A percentile compares a stretch with the other conserved stretches of the same genome.
Evolutionary conservation across 2,888 invertebrate species (phyloP).

Genomic region (Tenodera sinensis): DNA sequence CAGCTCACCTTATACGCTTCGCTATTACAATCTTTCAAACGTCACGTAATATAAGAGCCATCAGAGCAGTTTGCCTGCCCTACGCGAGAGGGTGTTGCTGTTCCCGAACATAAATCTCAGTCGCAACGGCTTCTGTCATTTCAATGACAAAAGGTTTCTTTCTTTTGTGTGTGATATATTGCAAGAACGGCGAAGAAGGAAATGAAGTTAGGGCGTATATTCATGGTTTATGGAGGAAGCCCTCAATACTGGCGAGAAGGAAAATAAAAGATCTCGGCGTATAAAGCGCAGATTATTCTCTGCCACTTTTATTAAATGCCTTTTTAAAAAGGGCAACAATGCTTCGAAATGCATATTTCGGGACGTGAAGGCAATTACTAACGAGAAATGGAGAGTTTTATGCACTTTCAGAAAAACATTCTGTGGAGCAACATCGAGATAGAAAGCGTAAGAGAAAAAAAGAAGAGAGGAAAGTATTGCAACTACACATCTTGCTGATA

Average conservation of each 20-base stretch:
- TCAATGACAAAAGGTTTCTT: constrained; percentile 10
- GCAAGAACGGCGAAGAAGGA: background rate
- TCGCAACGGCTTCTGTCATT: background rate
- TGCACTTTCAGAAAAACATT: background rate
- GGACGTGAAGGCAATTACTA: background rate
- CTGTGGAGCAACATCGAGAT: background rate
- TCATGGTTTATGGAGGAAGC: background rate
- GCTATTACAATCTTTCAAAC: background rate
- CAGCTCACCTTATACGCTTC: background rate
- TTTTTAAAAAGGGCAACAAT: background rate
- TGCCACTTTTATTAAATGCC: background rate
- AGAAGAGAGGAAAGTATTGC: no score
- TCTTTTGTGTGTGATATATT: background rate
- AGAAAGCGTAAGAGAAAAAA: background rate
- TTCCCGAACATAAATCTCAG: background rate
- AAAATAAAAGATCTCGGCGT: background rate
- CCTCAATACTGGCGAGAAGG: background rate
- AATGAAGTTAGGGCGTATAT: background rate
- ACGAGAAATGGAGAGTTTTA: background rate
- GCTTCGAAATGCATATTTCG: background rate
- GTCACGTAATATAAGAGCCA: background rate
- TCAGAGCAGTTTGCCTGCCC: background rate
- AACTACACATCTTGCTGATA: no score
- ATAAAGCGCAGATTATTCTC: background rate
- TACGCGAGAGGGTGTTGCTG: background rate